Base-by-base conservation (phyloP, 2,888 invertebrate species). In the Rhimphoctona megacephalus region DNA sequence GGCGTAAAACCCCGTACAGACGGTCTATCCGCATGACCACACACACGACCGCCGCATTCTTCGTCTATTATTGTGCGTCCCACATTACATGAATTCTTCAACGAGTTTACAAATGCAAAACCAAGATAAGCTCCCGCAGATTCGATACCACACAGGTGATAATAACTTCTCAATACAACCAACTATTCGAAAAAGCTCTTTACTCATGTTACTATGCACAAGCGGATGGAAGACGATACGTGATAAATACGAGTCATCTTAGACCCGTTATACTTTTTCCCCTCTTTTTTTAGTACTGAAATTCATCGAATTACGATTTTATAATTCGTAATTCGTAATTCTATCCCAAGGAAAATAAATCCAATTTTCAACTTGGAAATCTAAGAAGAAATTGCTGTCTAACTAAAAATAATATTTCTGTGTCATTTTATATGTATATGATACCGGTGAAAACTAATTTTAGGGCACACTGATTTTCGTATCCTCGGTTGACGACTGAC, bases 1-100 rank as follows among this genome's bases (percentile, higher is more conserved):
- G 78, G 64, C 17, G 70, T 82, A 84, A 87, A 85, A 54, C 73
- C 54, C 72, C 25, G 64, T 64, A 33, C 30, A 5, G 22, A 43
- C 43, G 43, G 14, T 14, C 43, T 43, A 14, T 43, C 43, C 39
- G 39, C 39, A 39, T 39, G 8, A 39, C 39, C 7, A 54, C 54
- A 25, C 14, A 25, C 7, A 30, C 30, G 7, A 30, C 9, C 57
- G 22, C 57, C 57, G 25, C 25, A 25, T 25, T 30, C 22, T n/a
- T 43, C 25, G 46, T 43, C 17, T 46, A 3, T 61, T 39, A 36
- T 33, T 73, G 54, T 36, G 8, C 39, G 61, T 14, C 36, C 57
- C 36, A 8, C 1, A 57, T 57, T 61, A 30, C n/a, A 6, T 5
- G 64, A 39, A 46, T 33, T 19, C 36, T 30, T 61, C 30, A 22